Percentiles rank a stretch among this genome's conserved stretches.
phyloP scores from a whole-genome alignment of 2,113 vertebrate genomes.

The Proterorhinus semilunaris region DNA sequence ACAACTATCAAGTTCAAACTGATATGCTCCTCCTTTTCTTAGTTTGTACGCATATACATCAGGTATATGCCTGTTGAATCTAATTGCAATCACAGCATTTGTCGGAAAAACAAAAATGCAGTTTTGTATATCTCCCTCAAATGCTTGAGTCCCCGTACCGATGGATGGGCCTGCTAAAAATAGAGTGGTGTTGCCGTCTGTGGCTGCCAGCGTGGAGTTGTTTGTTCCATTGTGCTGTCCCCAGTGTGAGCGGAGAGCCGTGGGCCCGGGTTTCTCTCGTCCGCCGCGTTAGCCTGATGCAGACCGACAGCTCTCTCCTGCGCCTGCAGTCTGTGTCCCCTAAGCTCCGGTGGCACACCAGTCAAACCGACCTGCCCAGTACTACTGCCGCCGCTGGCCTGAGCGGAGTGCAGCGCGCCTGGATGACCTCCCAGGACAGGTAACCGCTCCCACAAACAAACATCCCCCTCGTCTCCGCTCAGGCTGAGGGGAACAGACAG shows the following conservation, averaged over 20 bases:
- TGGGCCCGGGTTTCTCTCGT: constrained; percentile 39
- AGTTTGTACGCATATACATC: too few species aligned
- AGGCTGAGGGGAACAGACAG: constrained; percentile 38
- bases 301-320: constrained; percentile 53
- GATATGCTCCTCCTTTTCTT: too few species aligned
- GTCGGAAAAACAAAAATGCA: too few species aligned
- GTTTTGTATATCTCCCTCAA: too few species aligned
- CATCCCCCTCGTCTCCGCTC: constrained; percentile 35
- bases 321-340: not conserved
- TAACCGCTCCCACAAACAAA: constrained; percentile 26
- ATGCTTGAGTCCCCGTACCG: too few species aligned
- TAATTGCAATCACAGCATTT: too few species aligned
- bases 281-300: constrained; percentile 51
- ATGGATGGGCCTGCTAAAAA: too few species aligned
- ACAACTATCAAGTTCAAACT: too few species aligned
- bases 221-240: constrained; percentile 11
- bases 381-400: not conserved
- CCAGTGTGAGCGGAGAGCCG: constrained; percentile 7
- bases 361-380: constrained; percentile 21
- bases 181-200: not conserved
- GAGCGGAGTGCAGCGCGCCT: constrained; percentile 25
- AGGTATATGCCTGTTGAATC: too few species aligned
- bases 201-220: constrained; percentile 1
- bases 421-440: constrained; percentile 45
- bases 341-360: not conserved